Conservation (phyloP, 2,113 vertebrate genomes). For the Geothlypis trichas region DNA sequence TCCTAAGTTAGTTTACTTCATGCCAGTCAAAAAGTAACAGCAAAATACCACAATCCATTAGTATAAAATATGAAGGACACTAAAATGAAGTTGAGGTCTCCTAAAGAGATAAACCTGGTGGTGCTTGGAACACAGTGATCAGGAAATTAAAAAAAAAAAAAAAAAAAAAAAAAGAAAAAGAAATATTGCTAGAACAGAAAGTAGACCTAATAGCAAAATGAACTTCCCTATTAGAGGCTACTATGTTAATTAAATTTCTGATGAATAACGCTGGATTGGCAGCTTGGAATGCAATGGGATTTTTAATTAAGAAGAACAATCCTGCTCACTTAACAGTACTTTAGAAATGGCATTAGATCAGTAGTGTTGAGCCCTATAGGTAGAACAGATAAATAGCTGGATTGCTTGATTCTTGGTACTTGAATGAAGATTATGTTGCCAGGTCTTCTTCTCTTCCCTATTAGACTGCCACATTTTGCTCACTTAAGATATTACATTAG, state of each 20-base stretch:
- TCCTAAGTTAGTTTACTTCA: background rate
- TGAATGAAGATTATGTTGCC: background rate
- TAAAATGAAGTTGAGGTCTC: background rate
- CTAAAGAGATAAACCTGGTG: background rate
- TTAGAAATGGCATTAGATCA: background rate
- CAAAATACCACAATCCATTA: background rate
- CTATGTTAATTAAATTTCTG: background rate
- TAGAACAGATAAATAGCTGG: background rate
- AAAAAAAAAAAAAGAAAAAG: too few species aligned
- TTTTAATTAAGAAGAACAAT: background rate
- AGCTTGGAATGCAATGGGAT: background rate
- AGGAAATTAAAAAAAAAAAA: background rate
- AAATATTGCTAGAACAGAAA: background rate
- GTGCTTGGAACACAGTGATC: background rate
- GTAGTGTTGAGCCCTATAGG: background rate
- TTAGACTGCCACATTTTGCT: background rate
- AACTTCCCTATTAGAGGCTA: background rate
- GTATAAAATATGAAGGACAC: background rate
- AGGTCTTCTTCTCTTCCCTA: background rate
- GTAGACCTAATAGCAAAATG: background rate
- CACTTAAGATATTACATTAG: background rate
- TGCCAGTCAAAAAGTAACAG: background rate
- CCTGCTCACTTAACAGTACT: background rate
- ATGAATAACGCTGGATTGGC: background rate
- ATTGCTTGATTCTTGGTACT: background rate